Evolutionary conservation across 2,113 vertebrate species (phyloP), one percentile per base, ranked within the genome.

Genomic region (Proteles cristata): DNA sequence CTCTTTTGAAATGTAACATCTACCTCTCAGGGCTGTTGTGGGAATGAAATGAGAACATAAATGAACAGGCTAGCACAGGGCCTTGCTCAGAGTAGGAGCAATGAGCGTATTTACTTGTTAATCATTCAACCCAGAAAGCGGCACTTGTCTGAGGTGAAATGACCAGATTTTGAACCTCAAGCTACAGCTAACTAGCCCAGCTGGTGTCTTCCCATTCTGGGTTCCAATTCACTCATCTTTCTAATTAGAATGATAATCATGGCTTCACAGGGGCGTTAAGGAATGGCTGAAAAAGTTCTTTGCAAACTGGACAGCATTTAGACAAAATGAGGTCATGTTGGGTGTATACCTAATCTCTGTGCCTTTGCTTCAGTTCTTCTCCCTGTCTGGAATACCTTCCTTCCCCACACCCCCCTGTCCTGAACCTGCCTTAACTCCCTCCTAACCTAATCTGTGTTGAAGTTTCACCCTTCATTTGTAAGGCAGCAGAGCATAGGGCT

Each of bases 261-360:
- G 58, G 69, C 66, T 68, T 81, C 65, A 69, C 50, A 53, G 58
- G 53, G 48, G 81, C 84, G 92, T 65, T 73, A 79, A 96, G 61
- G 58, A 94, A 86, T 45, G 66, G 15, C 85, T 69, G 65, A 93
- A 80, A 63, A 94, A 69, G 73, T 86, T 90, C 43, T 90, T 63
- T 76, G 80, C 48, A 93, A 87, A 88, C 68, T 68, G 61, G 26
- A 88, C 16, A 68, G 58, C n/a, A 82, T 92, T 88, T 74, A 74
- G 68, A 89, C 33, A 74, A 63, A 68, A 73, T 23, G 66, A 94
- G 50, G 10, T 58, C 21, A 9, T n/a, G 39, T 19, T 53, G 31
- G 11, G 0, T 88, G 4, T 80, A 28, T 35, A 23, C 11, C 74
- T 48, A 33, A 55, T 35, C 48, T 91, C 66, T 94, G 45, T 39